Evolutionary conservation across 92 coral and sea anemone species (phyloP).

Genomic region (Phenganax stokvisi): DNA sequence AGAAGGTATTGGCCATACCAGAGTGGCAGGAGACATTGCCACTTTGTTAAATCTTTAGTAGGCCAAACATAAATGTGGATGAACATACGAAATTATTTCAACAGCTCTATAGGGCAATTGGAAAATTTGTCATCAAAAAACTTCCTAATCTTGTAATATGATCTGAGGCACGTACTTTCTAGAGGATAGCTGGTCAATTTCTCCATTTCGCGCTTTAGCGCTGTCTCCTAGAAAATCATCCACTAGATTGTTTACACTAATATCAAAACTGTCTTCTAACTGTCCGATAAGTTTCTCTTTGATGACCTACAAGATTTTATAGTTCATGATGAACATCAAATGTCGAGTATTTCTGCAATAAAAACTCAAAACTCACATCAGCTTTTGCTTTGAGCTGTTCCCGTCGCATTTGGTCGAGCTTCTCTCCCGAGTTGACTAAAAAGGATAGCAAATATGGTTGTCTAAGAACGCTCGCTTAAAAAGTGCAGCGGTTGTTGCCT

Average conservation of each 20-base stretch:
- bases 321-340: not conserved
- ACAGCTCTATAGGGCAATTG: too few relatives aligned
- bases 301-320: not conserved
- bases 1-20: too few relatives aligned
- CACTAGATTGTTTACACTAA: slow-evolving; percentile 23
- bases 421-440: slow-evolving; percentile 11
- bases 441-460: not conserved
- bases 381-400: slow-evolving; percentile 25
- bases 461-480: not conserved
- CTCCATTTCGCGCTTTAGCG: not conserved
- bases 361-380: slow-evolving; percentile 1
- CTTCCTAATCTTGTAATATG: too few relatives aligned
- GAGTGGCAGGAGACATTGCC: too few relatives aligned
- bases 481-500: not conserved
- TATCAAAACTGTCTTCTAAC: slow-evolving; percentile 21
- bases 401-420: slow-evolving; percentile 12
- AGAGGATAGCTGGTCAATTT: not conserved
- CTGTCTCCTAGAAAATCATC: slow-evolving; percentile 25
- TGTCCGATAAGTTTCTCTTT: slow-evolving; percentile 33
- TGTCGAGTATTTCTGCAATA: not conserved
- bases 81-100: too few relatives aligned
- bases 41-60: too few relatives aligned
- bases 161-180: slow-evolving; percentile 27
- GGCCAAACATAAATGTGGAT: too few relatives aligned
- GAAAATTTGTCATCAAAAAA: too few relatives aligned